A percentile compares a stretch with the other conserved stretches of the same genome.
phyloP scores from a whole-genome alignment of 2,888 invertebrate genomes.

The Nomada ferruginata region DNA sequence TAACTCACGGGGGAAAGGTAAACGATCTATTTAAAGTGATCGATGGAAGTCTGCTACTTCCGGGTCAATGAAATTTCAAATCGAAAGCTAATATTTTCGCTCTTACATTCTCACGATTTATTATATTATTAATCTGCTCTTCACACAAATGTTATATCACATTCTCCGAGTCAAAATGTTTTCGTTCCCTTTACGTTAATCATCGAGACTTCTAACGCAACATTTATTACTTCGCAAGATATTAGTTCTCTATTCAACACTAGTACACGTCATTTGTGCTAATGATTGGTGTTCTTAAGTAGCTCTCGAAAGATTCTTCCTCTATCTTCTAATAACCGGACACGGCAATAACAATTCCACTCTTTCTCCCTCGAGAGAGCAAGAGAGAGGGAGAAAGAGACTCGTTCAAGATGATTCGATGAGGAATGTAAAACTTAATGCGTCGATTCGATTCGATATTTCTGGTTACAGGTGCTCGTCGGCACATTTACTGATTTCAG shows the following conservation, averaged over 20 bases:
- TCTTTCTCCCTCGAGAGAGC: too few relatives aligned
- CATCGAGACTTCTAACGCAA: too few relatives aligned
- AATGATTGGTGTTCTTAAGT: too few relatives aligned
- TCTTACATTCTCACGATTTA: not conserved
- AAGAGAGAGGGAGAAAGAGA: too few relatives aligned
- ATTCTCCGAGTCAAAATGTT: too few relatives aligned
- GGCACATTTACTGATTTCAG: constrained; percentile 10
- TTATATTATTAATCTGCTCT: not conserved
- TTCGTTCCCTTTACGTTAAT: too few relatives aligned
- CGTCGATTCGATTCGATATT: constrained; percentile 4
- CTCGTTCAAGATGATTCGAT: not conserved
- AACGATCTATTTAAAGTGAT: constrained; percentile 44
- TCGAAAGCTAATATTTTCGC: constrained; percentile 6
- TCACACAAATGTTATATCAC: too few relatives aligned
- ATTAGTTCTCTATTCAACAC: too few relatives aligned
- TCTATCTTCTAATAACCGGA: not conserved
- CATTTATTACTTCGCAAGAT: too few relatives aligned
- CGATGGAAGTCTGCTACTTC: constrained; percentile 16
- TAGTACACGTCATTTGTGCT: too few relatives aligned
- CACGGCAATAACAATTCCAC: not conserved
- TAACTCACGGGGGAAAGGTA: constrained; percentile 11
- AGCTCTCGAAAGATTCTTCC: too few relatives aligned
- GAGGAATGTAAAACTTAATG: constrained; percentile 1
- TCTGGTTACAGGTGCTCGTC: not conserved
- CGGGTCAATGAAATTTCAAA: not conserved